These are phyloP conservation scores for Lumbricus terrestris DNA, from an alignment of 2,888 invertebrate species.

Conservation along the genomic window DNA sequence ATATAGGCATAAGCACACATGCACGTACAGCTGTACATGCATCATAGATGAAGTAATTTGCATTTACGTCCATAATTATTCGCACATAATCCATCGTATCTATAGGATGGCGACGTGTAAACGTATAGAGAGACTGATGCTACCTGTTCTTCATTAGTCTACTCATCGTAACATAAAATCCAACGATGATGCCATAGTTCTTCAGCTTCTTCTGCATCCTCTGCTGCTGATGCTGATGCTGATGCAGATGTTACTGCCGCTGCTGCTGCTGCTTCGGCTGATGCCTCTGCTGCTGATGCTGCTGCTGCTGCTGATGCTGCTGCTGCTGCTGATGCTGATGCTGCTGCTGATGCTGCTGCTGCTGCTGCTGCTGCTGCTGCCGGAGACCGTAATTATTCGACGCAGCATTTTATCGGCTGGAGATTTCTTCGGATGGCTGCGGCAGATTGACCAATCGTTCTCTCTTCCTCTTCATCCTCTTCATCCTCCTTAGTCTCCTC, in stretches of 20 bases:
- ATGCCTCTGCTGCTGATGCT: background rate
- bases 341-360: background rate
- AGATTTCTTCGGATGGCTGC: background rate
- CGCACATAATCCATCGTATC: too few relatives aligned
- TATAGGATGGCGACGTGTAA: background rate
- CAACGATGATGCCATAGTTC: background rate
- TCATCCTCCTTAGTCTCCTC: background rate
- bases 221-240: background rate
- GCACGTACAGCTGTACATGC: background rate
- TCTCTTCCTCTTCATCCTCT: background rate
- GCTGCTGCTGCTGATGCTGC: background rate
- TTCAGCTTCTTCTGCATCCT: background rate
- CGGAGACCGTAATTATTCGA: background rate
- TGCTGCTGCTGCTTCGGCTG: background rate
- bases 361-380: background rate
- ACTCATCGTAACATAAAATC: background rate
- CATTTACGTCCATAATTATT: background rate
- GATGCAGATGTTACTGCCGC: background rate
- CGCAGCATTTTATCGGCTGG: background rate
- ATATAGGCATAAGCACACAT: too few relatives aligned
- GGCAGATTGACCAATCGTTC: background rate
- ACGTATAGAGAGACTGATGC: background rate
- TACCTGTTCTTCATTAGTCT: background rate
- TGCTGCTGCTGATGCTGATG: background rate
- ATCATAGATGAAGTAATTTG: background rate